Conservation (phyloP, 2,888 invertebrate genomes). For the Drosophila mercatorum region DNA sequence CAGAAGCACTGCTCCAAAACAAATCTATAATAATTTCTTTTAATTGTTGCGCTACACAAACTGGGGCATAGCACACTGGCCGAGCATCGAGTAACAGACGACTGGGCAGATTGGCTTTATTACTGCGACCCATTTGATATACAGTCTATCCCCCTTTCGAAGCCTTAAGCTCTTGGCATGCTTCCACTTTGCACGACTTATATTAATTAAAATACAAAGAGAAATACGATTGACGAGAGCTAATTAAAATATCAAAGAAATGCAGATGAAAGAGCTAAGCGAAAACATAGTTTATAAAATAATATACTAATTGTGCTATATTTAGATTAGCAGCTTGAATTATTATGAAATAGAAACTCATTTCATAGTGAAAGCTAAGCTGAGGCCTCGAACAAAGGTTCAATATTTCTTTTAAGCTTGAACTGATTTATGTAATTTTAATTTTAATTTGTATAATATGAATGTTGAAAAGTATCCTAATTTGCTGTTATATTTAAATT, state of each 20-base stretch:
- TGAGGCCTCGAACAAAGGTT: too few relatives aligned
- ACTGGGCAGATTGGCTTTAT: not conserved
- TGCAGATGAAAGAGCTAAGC: not conserved
- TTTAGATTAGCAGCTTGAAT: not conserved
- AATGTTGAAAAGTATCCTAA: too few relatives aligned
- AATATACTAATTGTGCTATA: not conserved
- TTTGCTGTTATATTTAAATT: too few relatives aligned
- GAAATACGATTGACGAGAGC: not conserved
- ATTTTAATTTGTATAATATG: too few relatives aligned
- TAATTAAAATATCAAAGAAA: conserved; percentile 2
- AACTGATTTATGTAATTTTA: too few relatives aligned
- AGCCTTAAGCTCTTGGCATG: not conserved
- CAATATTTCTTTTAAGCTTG: too few relatives aligned
- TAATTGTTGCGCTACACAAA: conserved; percentile 63
- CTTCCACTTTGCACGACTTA: not conserved
- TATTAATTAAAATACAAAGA: not conserved
- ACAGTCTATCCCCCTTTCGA: too few relatives aligned
- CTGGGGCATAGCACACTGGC: conserved; percentile 2
- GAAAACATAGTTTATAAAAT: not conserved
- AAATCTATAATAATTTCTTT: conserved; percentile 77
- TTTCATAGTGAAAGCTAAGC: not conserved
- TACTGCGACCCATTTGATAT: not conserved
- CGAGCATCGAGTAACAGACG: conserved; percentile 8
- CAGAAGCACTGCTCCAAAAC: conserved; percentile 53
- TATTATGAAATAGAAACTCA: not conserved